A percentile compares a stretch with the other conserved stretches of the same genome.
These are phyloP conservation scores for Arctia plantaginis DNA, from an alignment of 2,888 invertebrate species.

Conservation along the genomic window DNA sequence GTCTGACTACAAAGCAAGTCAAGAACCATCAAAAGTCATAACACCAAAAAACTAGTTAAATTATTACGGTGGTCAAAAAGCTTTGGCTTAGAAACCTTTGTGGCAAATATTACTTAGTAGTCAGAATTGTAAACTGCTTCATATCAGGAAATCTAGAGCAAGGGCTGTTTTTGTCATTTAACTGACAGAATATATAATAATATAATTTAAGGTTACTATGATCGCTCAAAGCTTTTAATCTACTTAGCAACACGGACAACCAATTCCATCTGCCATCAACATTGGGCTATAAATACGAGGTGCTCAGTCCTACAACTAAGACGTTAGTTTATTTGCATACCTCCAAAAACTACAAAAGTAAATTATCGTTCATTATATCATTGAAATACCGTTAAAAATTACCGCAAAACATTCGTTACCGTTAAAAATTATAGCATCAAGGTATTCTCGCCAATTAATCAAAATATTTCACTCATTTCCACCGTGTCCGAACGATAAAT, in stretches of 20 bases:
- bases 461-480: conserved; percentile 9
- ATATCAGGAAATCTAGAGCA: background rate
- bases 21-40: background rate
- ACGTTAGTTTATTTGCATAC: background rate
- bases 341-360: background rate
- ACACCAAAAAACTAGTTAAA: background rate
- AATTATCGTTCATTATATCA: no score
- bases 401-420: background rate
- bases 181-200: background rate
- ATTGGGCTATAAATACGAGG: background rate
- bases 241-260: background rate
- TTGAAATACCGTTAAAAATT: conserved; percentile 1
- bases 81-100: no score
- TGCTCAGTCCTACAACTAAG: background rate
- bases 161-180: background rate
- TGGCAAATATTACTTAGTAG: background rate
- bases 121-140: background rate
- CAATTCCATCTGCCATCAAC: background rate
- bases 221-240: background rate
- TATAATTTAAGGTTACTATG: background rate
- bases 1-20: background rate
- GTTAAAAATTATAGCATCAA: background rate
- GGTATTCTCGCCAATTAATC: conserved; percentile 8
- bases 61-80: background rate
- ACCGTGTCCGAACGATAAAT: conserved; percentile 13